Evolutionary conservation across 2,888 invertebrate genomes (phyloP).

Genomic region (Hartigia nigra): DNA sequence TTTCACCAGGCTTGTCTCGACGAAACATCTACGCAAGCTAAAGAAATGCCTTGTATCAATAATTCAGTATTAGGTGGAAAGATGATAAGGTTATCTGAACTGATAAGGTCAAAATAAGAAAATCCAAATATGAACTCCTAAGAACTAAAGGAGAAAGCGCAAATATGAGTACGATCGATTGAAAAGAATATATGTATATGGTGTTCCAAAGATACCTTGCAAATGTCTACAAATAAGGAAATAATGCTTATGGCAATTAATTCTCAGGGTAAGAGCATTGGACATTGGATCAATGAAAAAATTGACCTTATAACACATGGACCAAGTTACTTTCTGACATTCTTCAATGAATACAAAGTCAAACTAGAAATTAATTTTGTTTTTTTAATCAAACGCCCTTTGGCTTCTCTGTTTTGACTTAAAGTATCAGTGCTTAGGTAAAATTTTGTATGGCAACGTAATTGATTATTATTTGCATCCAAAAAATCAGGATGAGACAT

Average conservation of each 20-base stretch:
- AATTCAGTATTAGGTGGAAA: background rate
- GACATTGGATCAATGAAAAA: background rate
- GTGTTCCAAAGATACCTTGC: background rate
- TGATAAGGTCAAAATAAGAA: background rate
- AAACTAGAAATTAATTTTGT: background rate
- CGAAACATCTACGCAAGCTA: conserved; percentile 61
- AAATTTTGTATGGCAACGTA: background rate
- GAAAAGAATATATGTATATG: background rate
- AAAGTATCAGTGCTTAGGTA: background rate
- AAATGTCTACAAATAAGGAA: background rate
- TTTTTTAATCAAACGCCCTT: background rate
- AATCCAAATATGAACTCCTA: background rate
- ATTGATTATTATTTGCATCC: background rate
- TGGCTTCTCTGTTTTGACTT: background rate
- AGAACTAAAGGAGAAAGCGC: background rate
- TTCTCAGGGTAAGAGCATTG: background rate
- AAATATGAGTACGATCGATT: background rate
- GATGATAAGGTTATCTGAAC: background rate
- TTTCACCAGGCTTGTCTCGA: conserved; percentile 60
- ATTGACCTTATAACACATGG: background rate
- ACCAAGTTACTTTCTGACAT: background rate
- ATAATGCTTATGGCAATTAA: background rate
- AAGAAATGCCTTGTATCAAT: conserved; percentile 50
- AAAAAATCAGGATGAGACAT: background rate
- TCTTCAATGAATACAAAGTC: background rate